Evolutionary conservation across 2,113 vertebrate species (phyloP).

Genomic region (Brienomyrus longianalis): DNA sequence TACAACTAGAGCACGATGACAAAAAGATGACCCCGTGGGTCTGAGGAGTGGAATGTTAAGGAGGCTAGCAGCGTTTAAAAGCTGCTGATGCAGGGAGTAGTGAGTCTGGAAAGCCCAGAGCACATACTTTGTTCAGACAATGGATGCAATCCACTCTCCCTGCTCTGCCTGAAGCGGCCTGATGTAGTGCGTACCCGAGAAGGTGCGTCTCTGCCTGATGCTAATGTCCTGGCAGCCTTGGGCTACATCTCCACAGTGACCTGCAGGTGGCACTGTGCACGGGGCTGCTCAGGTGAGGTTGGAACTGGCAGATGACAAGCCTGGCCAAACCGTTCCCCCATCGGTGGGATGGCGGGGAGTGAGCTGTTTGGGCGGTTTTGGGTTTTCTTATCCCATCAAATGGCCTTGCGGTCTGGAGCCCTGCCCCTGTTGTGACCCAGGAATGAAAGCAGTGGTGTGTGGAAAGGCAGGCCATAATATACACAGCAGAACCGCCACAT

Average conservation of each 20-base stretch:
- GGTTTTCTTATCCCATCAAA: not conserved
- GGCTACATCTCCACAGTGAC: not conserved
- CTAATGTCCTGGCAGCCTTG: not conserved
- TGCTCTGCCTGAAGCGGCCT: not conserved
- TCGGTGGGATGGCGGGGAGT: not conserved
- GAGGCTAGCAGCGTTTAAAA: not conserved
- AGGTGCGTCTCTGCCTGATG: not conserved
- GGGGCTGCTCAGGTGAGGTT: not conserved
- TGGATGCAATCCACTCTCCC: not conserved
- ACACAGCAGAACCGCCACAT: not conserved
- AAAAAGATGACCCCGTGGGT: not conserved
- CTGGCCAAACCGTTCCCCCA: not conserved
- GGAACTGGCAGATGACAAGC: not conserved
- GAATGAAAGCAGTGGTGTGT: not conserved
- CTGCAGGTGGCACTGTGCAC: not conserved
- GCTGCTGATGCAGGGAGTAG: not conserved
- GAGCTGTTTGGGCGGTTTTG: not conserved
- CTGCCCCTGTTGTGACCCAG: not conserved
- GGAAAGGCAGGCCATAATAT: not conserved
- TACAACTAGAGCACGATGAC: not conserved
- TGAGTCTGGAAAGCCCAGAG: not conserved
- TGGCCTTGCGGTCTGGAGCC: not conserved
- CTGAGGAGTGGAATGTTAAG: not conserved
- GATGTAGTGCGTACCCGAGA: not conserved
- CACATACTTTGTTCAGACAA: not conserved